phyloP scores from a whole-genome alignment of 2,888 invertebrate species.

The Lissocephala sabroskyi region DNA sequence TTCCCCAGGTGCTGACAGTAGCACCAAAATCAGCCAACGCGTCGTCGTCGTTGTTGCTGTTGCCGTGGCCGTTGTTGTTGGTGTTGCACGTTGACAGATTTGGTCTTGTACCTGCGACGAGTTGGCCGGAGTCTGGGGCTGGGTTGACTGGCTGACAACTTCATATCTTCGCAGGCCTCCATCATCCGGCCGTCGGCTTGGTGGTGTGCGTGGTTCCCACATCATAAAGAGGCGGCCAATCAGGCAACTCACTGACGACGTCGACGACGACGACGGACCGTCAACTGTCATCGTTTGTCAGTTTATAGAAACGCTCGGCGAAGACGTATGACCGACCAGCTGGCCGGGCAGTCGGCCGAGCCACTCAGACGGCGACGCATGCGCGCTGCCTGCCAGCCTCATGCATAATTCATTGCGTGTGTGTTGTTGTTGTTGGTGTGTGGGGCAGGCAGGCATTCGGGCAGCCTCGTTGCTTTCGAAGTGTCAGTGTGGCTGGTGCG shows the following conservation, averaged over 20 bases:
- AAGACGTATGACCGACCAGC: conserved; percentile 54
- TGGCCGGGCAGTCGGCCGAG: conserved; percentile 29
- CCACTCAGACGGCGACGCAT: conserved; percentile 22
- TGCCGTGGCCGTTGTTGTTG: background rate
- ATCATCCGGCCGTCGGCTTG: conserved; percentile 15
- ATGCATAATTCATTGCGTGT: conserved; percentile 60
- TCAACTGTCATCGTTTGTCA: conserved; percentile 72
- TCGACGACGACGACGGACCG: conserved; percentile 23
- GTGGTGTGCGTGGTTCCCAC: background rate
- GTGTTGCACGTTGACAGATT: conserved; percentile 51
- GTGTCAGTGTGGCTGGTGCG: conserved; percentile 5
- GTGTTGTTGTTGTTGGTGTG: conserved; percentile 27
- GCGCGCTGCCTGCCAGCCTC: conserved; percentile 26
- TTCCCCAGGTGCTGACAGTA: conserved; percentile 15
- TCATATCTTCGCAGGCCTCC: conserved; percentile 27
- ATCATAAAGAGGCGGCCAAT: conserved; percentile 42
- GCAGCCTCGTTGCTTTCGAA: conserved; percentile 6
- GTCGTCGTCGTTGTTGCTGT: conserved; percentile 12
- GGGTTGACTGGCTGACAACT: conserved; percentile 47
- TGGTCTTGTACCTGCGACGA: conserved; percentile 50
- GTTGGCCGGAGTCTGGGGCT: conserved; percentile 15
- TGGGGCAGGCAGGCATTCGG: conserved; percentile 21
- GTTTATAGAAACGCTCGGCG: conserved; percentile 58
- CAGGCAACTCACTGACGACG: conserved; percentile 22
- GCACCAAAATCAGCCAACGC: conserved; percentile 44